A percentile compares a stretch with the other conserved stretches of the same genome.
Conservation (phyloP, 2,797 vertebrate genomes). For the Menidia menidia region DNA sequence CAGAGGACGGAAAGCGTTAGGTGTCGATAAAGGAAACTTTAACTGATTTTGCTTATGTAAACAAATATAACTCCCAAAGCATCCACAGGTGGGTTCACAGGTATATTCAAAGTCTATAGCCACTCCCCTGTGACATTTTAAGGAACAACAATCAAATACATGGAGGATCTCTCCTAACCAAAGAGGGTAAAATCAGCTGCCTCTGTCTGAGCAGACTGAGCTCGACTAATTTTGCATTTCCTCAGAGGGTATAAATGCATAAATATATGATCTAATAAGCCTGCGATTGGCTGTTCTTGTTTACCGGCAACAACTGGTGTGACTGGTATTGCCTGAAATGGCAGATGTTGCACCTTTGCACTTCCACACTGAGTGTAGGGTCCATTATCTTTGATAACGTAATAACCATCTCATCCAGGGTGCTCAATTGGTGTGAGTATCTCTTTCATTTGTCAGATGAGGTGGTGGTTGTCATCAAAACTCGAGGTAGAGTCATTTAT, state of each 20-base stretch:
- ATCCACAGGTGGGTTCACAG: background rate
- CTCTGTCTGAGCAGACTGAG: too few relatives aligned
- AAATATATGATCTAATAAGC: too few relatives aligned
- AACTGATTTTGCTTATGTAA: background rate
- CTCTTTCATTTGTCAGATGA: constrained; percentile 10
- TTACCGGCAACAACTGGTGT: constrained; percentile 4
- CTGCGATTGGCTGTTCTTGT: background rate
- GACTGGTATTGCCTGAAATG: constrained; percentile 16
- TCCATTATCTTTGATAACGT: constrained; percentile 46
- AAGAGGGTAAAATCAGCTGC: too few relatives aligned
- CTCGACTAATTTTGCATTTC: background rate
- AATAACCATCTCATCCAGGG: too few relatives aligned
- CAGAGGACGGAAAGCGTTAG: too few relatives aligned
- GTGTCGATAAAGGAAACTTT: too few relatives aligned
- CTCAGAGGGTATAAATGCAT: background rate
- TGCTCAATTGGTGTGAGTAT: constrained; percentile 2
- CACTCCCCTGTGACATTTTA: too few relatives aligned
- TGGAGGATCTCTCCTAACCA: too few relatives aligned
- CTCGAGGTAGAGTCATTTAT: background rate
- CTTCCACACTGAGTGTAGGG: constrained; percentile 54
- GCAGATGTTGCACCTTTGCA: constrained; percentile 2
- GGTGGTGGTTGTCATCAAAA: too few relatives aligned
- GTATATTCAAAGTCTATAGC: background rate
- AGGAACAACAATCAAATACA: too few relatives aligned
- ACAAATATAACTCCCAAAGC: background rate